Evolutionary conservation across 1,140 invertebrate genomes (phyloP).

Genomic region (Lysiphlebus fabarum): DNA sequence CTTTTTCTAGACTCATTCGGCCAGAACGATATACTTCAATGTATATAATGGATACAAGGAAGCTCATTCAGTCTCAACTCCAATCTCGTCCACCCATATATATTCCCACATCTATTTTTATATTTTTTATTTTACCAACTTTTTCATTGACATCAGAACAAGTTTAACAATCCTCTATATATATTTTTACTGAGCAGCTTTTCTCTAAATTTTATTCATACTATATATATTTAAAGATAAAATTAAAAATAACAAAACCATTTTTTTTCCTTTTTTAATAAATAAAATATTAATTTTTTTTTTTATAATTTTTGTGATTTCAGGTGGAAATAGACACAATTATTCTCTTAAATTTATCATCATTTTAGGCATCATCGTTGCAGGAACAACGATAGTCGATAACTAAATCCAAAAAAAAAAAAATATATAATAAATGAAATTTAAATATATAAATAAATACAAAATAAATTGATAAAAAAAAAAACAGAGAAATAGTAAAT

Average conservation of each 20-base stretch:
- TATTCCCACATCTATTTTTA: background rate
- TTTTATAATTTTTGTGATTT: slow-evolving; percentile 11
- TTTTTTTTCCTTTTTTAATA: too few species aligned
- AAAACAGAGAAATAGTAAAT: too few species aligned
- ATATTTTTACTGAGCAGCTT: too few species aligned
- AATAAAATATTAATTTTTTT: slow-evolving; percentile 4
- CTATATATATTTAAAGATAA: too few species aligned
- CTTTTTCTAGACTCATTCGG: slow-evolving; percentile 13
- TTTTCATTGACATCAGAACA: slow-evolving; percentile 3
- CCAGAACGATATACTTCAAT: slow-evolving; percentile 19
- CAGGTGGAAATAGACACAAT: background rate
- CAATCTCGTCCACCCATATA: too few species aligned
- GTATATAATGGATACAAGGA: slow-evolving; percentile 12
- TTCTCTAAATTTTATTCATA: too few species aligned
- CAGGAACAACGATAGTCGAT: slow-evolving; percentile 1
- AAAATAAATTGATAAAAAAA: too few species aligned
- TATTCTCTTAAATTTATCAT: slow-evolving; percentile 11
- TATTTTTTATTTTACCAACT: slow-evolving; percentile 12
- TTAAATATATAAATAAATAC: background rate
- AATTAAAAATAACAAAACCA: too few species aligned
- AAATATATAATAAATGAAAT: background rate
- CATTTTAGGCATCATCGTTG: slow-evolving; percentile 2
- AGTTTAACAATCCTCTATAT: too few species aligned
- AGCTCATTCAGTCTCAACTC: slow-evolving; percentile 6
- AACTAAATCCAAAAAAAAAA: slow-evolving; percentile 3